phyloP scores from a whole-genome alignment of 2,113 vertebrate genomes.

The Vulpes ferrilata region DNA sequence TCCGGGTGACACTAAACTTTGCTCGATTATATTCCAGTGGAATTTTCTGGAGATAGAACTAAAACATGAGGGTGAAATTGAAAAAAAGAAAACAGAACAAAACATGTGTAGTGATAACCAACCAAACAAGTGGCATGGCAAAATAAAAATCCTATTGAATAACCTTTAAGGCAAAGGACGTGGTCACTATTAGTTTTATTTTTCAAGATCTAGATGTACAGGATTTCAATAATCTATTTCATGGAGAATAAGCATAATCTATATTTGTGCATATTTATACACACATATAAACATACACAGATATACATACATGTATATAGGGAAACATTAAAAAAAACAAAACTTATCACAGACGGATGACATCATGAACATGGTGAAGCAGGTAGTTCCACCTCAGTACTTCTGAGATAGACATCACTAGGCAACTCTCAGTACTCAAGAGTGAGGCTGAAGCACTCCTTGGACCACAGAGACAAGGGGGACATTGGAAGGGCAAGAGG shows the following conservation, averaged over 20 bases:
- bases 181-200: no score
- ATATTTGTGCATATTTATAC: no score
- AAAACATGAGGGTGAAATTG: background rate
- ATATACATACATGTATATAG: no score
- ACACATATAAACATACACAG: background rate
- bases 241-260: background rate
- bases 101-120: background rate
- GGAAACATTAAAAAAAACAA: background rate
- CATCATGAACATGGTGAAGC: no score
- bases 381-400: no score
- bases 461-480: no score
- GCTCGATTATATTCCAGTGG: background rate
- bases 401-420: no score
- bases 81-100: background rate
- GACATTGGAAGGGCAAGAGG: no score
- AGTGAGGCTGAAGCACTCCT: no score
- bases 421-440: no score
- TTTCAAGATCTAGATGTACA: background rate
- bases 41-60: background rate
- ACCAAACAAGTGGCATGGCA: background rate
- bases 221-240: background rate
- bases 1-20: background rate
- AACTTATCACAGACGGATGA: no score
- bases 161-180: no score
- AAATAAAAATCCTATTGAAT: background rate